phyloP scores from a whole-genome alignment of 2,113 vertebrate genomes.

The Macaca mulatta region DNA sequence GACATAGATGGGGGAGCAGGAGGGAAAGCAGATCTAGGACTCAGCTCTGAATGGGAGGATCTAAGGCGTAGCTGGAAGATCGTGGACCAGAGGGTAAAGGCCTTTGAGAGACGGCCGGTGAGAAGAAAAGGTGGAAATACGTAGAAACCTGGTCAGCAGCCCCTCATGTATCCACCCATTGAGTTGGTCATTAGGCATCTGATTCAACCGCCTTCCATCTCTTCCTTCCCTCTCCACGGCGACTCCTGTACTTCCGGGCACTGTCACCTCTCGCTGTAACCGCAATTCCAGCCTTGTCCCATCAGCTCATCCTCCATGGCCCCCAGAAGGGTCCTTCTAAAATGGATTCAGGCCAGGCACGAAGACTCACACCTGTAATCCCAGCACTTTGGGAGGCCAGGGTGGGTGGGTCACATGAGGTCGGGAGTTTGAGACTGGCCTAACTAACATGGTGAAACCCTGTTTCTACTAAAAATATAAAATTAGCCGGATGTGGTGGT shows the following conservation, averaged over 20 bases:
- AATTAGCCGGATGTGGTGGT: too few species aligned
- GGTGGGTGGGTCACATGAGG: too few species aligned
- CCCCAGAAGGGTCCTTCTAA: too few species aligned
- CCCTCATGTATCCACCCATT: rapidly evolving
- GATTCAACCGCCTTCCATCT: background rate
- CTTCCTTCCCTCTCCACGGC: background rate
- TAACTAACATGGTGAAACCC: too few species aligned
- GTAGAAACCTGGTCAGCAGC: background rate
- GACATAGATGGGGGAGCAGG: rapidly evolving
- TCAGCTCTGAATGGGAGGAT: background rate
- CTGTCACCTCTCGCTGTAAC: rapidly evolving
- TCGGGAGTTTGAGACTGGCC: too few species aligned
- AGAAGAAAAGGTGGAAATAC: too few species aligned
- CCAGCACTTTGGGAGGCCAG: too few species aligned
- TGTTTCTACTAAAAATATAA: too few species aligned
- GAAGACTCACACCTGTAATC: too few species aligned
- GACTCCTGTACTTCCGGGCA: background rate
- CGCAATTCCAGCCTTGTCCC: too few species aligned
- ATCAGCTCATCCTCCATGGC: rapidly evolving
- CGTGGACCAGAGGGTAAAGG: too few species aligned
- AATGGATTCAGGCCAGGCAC: too few species aligned
- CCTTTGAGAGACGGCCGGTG: background rate
- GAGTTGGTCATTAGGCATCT: rapidly evolving
- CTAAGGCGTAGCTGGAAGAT: background rate
- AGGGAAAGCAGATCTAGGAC: rapidly evolving